Base-by-base conservation (phyloP, 2,888 invertebrate species). In the Ochropacha duplaris region DNA sequence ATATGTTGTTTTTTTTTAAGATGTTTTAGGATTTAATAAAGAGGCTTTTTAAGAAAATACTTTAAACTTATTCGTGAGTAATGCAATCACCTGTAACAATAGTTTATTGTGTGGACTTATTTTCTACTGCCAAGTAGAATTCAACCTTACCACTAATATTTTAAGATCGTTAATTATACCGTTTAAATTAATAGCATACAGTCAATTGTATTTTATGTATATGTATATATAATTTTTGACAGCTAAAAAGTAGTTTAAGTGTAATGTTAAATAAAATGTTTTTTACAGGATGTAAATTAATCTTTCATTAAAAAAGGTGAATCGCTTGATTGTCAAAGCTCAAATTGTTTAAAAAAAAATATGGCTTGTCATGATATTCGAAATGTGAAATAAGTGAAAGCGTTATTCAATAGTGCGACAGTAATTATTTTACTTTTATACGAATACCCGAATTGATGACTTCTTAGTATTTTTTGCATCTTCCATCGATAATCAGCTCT, bases 161-260 rank as follows among this genome's bases (percentile, higher is more conserved):
- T 31, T 52, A 52, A 52, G 52, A n/a, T 52, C 34, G 34, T 52
- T 52, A 44, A 44, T 44, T 44, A 22, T 52, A 34, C 34, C 14
- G 3, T 50, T n/a, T 11, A 49, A 34, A 34, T 34, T 34, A n/a
- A 14, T 19, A 9, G 16, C 44, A 19, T 19, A 22, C 31, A 51
- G 51, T 28, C 51, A 49, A 31, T 44, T 24, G 39, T 50, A 31
- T 49, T 34, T 24, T 19, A 22, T 22, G 31, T 50, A 22, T 51
- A 12, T 56, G 50, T 56, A 50, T 12, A 52, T 52, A 52, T 52
- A 34, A 22, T 26, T 50, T 31, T 51, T 51, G 31, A 31, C 31
- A 51, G 51, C 31, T 51, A 51, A 31, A n/a, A 24, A 11, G 14
- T 52, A 52, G 12, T 16, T 11, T 52, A 52, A 52, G 52, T 31